phyloP scores from a whole-genome alignment of 2,113 vertebrate species.

The Danionella cerebrum region DNA sequence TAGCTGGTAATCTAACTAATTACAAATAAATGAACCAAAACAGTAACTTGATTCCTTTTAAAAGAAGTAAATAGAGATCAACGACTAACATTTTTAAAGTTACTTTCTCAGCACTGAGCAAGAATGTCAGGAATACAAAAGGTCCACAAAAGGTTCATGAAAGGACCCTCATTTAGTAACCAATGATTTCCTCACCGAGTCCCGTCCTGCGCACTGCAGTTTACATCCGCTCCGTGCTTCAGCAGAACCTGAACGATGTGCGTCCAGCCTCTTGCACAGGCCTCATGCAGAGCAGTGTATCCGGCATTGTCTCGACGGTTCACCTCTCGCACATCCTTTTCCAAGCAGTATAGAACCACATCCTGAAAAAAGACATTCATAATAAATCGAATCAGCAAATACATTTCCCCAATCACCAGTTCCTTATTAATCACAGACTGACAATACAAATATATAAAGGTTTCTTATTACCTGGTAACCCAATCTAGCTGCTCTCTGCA shows the following conservation, averaged over 20 bases:
- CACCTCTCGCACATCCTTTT: slow-evolving; percentile 89
- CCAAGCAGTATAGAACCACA: slow-evolving; percentile 91
- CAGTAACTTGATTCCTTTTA: too few relatives aligned
- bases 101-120: too few relatives aligned
- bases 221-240: slow-evolving; percentile 91
- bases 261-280: slow-evolving; percentile 86
- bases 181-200: slow-evolving; percentile 72
- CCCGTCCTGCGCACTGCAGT: slow-evolving; percentile 95
- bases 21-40: too few relatives aligned
- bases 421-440: too few relatives aligned
- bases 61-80: too few relatives aligned
- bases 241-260: slow-evolving; percentile 89
- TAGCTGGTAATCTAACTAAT: too few relatives aligned
- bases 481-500: slow-evolving; percentile 88
- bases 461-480: slow-evolving; percentile 96
- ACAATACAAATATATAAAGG: too few relatives aligned
- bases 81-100: too few relatives aligned
- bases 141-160: too few relatives aligned
- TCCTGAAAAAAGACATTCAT: slow-evolving; percentile 65
- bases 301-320: slow-evolving; percentile 94
- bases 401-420: too few relatives aligned
- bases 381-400: not conserved
- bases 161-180: too few relatives aligned
- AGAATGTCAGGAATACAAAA: too few relatives aligned
- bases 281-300: slow-evolving; percentile 94